Evolutionary conservation across 2,888 invertebrate species (phyloP), one percentile per base, ranked within the genome.

Genomic region (Mechanitis messenoides): DNA sequence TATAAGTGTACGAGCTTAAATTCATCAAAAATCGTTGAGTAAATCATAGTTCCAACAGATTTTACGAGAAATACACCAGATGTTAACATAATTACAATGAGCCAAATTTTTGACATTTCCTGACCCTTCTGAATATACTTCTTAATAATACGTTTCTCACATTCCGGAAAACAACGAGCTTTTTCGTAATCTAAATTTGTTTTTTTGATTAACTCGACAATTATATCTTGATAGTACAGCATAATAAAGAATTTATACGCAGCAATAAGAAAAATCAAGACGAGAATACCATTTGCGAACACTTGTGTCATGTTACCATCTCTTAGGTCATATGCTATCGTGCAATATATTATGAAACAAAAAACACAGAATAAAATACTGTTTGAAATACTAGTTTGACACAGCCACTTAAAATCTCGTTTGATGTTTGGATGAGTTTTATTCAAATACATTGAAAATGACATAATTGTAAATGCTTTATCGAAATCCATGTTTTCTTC

Each of bases 101-200:
- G 4, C 82, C 81, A 84, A 12, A 76, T 65, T 45, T 72, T 74
- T 31, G 71, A 67, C 1, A 83, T 69, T 50, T 59, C 62, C 2
- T 58, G 35, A 0, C 77, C 77, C 55, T 69, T 69, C 3, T 67
- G 62, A 0, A 72, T 71, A 56, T 73, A 79, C 12, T 72, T 56
- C 3, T 61, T n/a, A 0, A 81, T 60, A 0, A 80, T 59, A 0
- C 65, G 45, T 54, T 69, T 69, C 53, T 81, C 80, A 0, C 69
- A 57, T 1, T 46, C 3, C 0, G 70, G n/a, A 6, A 75, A 63
- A 1, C 59, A 20, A 31, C 66, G 60, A 0, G 71, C 67, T 0
- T 33, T 45, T 9, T 64, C 60, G 55, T 72, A 84, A 64, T 83
- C 81, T 4, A 56, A 59, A n/a, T 78, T 74, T 3, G 82, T 67